A percentile compares a stretch with the other conserved stretches of the same genome.
phyloP scores from a whole-genome alignment of 2,113 vertebrate species.

The Coturnix japonica region DNA sequence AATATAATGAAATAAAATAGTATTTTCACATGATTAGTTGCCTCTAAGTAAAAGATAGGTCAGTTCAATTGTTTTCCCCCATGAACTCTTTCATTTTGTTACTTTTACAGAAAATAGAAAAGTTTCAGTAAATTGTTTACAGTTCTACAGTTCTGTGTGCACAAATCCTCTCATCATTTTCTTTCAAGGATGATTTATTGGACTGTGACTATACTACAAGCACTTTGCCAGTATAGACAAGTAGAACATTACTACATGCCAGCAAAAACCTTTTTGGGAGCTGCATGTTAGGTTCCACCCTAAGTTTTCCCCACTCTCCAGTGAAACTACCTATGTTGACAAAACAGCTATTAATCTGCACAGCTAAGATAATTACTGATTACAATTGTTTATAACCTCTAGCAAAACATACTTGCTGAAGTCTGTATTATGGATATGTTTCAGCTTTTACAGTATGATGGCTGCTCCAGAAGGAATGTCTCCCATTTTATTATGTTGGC shows the following conservation, averaged over 20 bases:
- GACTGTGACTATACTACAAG: neutral
- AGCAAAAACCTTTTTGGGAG: neutral
- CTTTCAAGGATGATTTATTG: constrained; percentile 6
- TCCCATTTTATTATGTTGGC: no score
- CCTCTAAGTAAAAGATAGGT: neutral
- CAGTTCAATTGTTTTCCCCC: neutral
- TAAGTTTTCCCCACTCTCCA: constrained; percentile 4
- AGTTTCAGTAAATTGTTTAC: neutral
- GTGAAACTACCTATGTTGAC: constrained; percentile 56
- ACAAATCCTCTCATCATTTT: constrained; percentile 39
- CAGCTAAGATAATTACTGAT: constrained; percentile 49
- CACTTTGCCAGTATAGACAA: constrained; percentile 43
- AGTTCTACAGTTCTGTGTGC: neutral
- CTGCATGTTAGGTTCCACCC: neutral
- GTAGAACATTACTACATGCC: constrained; percentile 2
- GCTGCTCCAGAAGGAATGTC: no score
- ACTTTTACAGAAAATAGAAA: neutral
- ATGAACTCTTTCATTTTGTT: neutral
- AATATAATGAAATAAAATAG: neutral
- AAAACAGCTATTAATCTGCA: constrained; percentile 59
- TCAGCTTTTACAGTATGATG: neutral
- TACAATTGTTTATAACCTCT: constrained; percentile 23
- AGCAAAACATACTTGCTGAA: constrained; percentile 17
- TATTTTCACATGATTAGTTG: neutral
- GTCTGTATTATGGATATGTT: neutral